Base-by-base conservation (phyloP, 2,888 invertebrate species). In the Spilarctia lutea region DNA sequence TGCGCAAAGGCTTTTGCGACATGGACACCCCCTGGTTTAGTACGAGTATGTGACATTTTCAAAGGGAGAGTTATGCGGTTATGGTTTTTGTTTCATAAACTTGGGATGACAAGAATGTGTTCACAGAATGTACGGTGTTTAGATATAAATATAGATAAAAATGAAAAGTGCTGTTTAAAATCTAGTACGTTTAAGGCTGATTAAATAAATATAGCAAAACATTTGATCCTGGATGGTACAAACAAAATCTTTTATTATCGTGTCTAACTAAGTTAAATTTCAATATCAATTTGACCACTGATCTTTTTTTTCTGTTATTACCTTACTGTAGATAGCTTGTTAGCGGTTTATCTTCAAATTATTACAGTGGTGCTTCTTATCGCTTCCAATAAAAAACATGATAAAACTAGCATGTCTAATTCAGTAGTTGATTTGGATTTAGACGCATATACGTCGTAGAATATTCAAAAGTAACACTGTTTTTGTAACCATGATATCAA, bases 1-100 rank as follows among this genome's bases (percentile, higher is more conserved):
- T 90, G 91, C 90, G 88, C 87, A 80, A 77, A 82, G 75, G 77
- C 75, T 81, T 83, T 87, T 86, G 83, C 87, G 82, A 86, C 85
- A 87, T 76, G 79, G 81, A 83, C 86, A 88, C 85, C 88, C 87
- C 83, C 76, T 75, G 72, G 76, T 80, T 79, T 85, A 80, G 83
- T 85, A 80, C 81, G 79, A 80, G 83, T 85, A 80, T 82, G 79
- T 80, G 77, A 45, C 45, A 71, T 79, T 83, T 75, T 69, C 81
- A 75, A 83, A 73, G 48, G 45, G 45, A 65, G 20, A 68, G 60
- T 65, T 68, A 68, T 73, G 48, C 18, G 65, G n/a, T 35, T n/a
- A 65, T 52, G 27, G 20, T 45, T 68, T 68, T 33, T 10, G 30
- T 60, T 72, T 60, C 30, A 42, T 24, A 56, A 30, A 42, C 11